Percentiles rank a stretch among this genome's conserved stretches.
These are phyloP conservation scores for Zaprionus bogoriensis DNA, from an alignment of 2,888 invertebrate species.

Conservation along the genomic window DNA sequence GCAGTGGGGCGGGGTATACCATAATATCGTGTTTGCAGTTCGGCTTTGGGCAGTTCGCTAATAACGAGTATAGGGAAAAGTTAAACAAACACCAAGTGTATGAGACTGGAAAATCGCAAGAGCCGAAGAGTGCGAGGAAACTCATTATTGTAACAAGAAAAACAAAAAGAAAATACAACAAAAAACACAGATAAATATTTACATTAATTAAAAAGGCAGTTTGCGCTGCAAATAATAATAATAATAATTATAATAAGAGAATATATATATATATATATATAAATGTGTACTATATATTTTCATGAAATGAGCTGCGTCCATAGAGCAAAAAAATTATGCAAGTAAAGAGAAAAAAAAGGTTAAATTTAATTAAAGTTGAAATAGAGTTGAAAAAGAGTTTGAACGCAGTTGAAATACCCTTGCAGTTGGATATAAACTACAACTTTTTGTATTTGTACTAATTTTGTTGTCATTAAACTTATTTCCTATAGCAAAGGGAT, in stretches of 20 bases:
- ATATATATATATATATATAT: background rate
- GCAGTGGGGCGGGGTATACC: background rate
- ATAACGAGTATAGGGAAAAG: constrained; percentile 4
- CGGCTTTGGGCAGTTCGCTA: background rate
- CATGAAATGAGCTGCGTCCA: background rate
- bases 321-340: background rate
- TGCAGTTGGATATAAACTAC: background rate
- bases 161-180: constrained; percentile 14
- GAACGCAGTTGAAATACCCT: background rate
- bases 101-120: constrained; percentile 53
- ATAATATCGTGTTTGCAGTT: background rate
- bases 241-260: background rate
- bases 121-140: constrained; percentile 1
- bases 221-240: background rate
- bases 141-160: constrained; percentile 18
- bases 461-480: no score
- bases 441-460: no score
- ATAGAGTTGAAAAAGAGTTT: background rate
- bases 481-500: background rate
- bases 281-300: background rate
- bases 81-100: constrained; percentile 32
- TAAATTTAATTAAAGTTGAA: background rate
- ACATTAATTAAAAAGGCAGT: constrained; percentile 31
- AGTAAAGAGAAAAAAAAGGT: background rate
- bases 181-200: constrained; percentile 34